phyloP scores from a whole-genome alignment of 2,888 invertebrate species.

The Octodonta nipae region DNA sequence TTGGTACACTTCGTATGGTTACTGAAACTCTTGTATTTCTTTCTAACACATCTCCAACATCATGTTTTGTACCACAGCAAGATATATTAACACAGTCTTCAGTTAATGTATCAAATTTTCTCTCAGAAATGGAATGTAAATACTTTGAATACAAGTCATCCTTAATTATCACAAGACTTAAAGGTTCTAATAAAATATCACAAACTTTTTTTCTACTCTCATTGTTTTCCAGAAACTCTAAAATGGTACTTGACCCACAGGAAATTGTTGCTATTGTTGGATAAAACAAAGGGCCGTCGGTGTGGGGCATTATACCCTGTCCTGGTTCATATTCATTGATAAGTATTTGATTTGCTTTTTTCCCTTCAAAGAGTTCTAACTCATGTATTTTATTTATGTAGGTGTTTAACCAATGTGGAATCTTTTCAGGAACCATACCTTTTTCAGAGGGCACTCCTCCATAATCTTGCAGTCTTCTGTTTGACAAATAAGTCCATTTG shows the following conservation, averaged over 20 bases:
- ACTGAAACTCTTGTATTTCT: constrained; percentile 70
- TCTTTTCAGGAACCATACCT: constrained; percentile 82
- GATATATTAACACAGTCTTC: constrained; percentile 51
- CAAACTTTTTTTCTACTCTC: constrained; percentile 40
- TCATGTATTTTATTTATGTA: constrained; percentile 57
- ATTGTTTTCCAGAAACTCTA: constrained; percentile 61
- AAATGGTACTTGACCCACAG: constrained; percentile 78
- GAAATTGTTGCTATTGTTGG: constrained; percentile 87
- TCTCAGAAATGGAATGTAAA: constrained; percentile 76
- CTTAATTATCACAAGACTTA: constrained; percentile 76
- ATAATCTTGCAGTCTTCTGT: constrained; percentile 92
- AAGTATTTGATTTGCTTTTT: constrained; percentile 79
- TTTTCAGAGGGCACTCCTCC: constrained; percentile 88
- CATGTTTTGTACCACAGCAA: constrained; percentile 44
- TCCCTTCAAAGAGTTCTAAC: constrained; percentile 55
- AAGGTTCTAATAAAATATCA: constrained; percentile 69
- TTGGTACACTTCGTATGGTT: constrained; percentile 87
- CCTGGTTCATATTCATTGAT: constrained; percentile 88
- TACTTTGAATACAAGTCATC: constrained; percentile 70
- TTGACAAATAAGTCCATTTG: constrained; percentile 87
- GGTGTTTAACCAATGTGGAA: constrained; percentile 71
- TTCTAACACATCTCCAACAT: constrained; percentile 41
- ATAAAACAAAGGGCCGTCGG: constrained; percentile 87
- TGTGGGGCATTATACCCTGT: constrained; percentile 95
- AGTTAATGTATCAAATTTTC: constrained; percentile 49